Conservation (phyloP, 1,140 invertebrate genomes). For the Trichonephila clavata region DNA sequence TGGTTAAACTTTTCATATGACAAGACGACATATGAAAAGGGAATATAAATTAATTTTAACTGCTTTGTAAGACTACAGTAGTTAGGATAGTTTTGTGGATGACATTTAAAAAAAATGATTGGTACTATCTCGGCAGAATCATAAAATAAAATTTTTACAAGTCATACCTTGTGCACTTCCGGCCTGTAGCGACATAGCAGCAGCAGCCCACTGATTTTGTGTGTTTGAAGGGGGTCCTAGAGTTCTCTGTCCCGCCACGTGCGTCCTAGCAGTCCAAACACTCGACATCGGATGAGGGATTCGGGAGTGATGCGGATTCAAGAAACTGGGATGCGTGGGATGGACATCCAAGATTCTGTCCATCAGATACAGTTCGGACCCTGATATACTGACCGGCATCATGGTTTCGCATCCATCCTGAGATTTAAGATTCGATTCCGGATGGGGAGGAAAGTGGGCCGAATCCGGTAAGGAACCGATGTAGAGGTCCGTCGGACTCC, state of each 20-base stretch:
- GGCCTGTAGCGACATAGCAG: constrained; percentile 54
- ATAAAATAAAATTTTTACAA: no score
- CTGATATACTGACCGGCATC: not conserved
- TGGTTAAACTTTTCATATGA: no score
- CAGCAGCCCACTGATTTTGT: constrained; percentile 34
- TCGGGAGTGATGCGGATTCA: constrained; percentile 30
- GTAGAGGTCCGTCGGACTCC: constrained; percentile 59
- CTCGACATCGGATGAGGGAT: constrained; percentile 38
- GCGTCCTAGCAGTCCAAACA: constrained; percentile 37
- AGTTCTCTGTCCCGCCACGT: constrained; percentile 30
- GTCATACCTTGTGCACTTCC: constrained; percentile 50
- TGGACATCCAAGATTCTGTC: constrained; percentile 53
- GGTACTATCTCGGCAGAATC: no score
- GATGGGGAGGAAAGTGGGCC: not conserved
- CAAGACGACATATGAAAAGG: no score
- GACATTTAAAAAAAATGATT: no score
- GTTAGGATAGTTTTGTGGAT: no score
- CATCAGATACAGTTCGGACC: constrained; percentile 61
- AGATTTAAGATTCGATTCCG: constrained; percentile 39
- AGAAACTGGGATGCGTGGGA: constrained; percentile 36
- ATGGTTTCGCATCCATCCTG: constrained; percentile 15
- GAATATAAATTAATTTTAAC: no score
- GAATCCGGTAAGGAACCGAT: not conserved
- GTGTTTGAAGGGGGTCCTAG: constrained; percentile 4
- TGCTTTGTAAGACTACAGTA: no score